phyloP scores from a whole-genome alignment of 1,140 invertebrate species.

The Drosophila gunungcola region DNA sequence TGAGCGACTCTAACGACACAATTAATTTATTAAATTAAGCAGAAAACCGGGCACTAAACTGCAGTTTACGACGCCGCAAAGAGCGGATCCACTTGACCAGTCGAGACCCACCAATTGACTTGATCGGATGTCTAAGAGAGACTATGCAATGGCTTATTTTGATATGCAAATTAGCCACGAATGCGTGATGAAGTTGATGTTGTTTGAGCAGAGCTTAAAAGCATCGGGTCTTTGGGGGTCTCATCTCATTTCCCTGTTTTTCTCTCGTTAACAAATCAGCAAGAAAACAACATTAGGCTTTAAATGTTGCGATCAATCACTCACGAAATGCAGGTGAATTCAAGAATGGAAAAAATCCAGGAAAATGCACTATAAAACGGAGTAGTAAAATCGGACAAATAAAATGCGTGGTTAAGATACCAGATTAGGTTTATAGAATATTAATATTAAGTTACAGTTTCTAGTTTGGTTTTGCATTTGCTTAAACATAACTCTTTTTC shows the following conservation, averaged over 20 bases:
- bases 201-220: conserved; percentile 17
- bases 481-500: too few relatives aligned
- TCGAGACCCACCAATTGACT: conserved; percentile 28
- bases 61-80: conserved; percentile 57
- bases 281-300: conserved; percentile 38
- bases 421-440: too few relatives aligned
- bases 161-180: conserved; percentile 78
- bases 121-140: background rate
- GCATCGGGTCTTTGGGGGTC: conserved; percentile 39
- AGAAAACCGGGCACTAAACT: conserved; percentile 37
- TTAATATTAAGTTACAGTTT: too few relatives aligned
- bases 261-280: conserved; percentile 56
- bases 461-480: too few relatives aligned
- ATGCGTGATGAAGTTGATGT: conserved; percentile 32
- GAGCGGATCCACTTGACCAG: conserved; percentile 56
- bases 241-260: conserved; percentile 20
- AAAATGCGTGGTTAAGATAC: background rate
- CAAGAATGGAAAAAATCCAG: conserved; percentile 6
- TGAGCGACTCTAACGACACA: conserved; percentile 60
- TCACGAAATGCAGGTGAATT: conserved; percentile 53
- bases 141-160: conserved; percentile 48
- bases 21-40: conserved; percentile 76
- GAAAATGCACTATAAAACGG: conserved; percentile 25
- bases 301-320: conserved; percentile 68
- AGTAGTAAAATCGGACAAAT: background rate